phyloP scores from a whole-genome alignment of 2,797 vertebrate species.

The Eulemur albifrons region DNA sequence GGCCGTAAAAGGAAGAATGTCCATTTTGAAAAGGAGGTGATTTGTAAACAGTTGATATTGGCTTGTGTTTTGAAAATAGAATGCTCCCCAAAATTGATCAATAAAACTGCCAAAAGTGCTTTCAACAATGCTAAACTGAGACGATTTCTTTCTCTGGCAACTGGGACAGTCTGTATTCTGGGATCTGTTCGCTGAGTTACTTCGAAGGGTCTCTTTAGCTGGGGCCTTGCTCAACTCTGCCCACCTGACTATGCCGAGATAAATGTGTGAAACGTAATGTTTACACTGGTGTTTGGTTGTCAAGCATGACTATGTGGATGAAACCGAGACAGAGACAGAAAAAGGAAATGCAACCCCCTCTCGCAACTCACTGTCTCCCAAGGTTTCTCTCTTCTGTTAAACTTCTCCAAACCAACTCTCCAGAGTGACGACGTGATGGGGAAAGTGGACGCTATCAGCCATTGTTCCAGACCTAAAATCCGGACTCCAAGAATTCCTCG shows the following conservation, averaged over 20 bases:
- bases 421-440: accelerated
- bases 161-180: background rate
- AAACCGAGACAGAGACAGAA: background rate
- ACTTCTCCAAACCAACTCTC: background rate
- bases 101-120: background rate
- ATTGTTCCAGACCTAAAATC: background rate
- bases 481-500: background rate
- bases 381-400: background rate
- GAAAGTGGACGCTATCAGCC: accelerated
- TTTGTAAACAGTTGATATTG: background rate
- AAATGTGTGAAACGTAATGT: background rate
- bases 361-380: background rate
- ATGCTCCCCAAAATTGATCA: background rate
- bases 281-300: too few species aligned
- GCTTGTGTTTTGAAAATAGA: background rate
- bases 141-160: accelerated
- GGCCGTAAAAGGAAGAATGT: background rate
- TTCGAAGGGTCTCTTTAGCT: background rate
- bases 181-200: background rate
- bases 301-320: background rate
- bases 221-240: background rate
- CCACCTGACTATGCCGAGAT: background rate
- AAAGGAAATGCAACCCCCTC: background rate
- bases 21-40: background rate
- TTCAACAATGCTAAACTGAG: background rate